phyloP scores from a whole-genome alignment of 1,140 invertebrate genomes.

The Trichoplusia ni region DNA sequence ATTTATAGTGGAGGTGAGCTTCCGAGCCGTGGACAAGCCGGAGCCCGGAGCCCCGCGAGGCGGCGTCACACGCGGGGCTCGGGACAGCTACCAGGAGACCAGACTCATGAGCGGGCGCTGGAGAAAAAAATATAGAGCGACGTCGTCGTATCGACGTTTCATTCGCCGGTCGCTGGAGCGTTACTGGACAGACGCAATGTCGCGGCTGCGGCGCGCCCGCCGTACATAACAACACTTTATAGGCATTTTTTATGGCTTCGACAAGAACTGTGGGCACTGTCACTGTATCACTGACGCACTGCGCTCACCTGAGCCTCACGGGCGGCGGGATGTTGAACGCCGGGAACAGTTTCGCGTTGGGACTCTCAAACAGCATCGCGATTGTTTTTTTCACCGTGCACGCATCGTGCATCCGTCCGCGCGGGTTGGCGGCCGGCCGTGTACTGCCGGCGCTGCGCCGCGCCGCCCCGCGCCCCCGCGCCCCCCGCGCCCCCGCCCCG shows the following conservation, averaged over 20 bases:
- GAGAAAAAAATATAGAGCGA: slow-evolving; percentile 62
- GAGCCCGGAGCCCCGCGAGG: no score
- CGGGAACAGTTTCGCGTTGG: slow-evolving; percentile 78
- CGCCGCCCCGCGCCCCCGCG: slow-evolving; percentile 41
- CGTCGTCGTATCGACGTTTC: slow-evolving; percentile 67
- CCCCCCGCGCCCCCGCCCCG: slow-evolving; percentile 41
- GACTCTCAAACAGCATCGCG: slow-evolving; percentile 78
- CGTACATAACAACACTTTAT: slow-evolving; percentile 52
- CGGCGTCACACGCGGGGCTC: no score
- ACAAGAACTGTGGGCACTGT: slow-evolving; percentile 50
- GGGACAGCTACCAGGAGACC: no score
- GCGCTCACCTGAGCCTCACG: slow-evolving; percentile 74
- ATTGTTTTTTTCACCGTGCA: slow-evolving; percentile 71
- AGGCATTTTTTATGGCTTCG: slow-evolving; percentile 54
- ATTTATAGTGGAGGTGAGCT: slow-evolving; percentile 22
- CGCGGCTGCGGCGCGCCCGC: slow-evolving; percentile 41
- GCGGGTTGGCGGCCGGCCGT: slow-evolving; percentile 62
- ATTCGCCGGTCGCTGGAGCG: slow-evolving; percentile 49
- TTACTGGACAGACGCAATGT: slow-evolving; percentile 51
- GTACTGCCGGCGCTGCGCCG: slow-evolving; percentile 56
- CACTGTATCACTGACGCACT: slow-evolving; percentile 48
- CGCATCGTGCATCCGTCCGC: slow-evolving; percentile 67
- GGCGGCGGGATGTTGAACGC: slow-evolving; percentile 80
- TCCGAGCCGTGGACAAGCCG: no score
- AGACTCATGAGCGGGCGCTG: not conserved